Evolutionary conservation across 2,113 vertebrate genomes (phyloP), one percentile per base, ranked within the genome.

Genomic region (Lagopus leucura): DNA sequence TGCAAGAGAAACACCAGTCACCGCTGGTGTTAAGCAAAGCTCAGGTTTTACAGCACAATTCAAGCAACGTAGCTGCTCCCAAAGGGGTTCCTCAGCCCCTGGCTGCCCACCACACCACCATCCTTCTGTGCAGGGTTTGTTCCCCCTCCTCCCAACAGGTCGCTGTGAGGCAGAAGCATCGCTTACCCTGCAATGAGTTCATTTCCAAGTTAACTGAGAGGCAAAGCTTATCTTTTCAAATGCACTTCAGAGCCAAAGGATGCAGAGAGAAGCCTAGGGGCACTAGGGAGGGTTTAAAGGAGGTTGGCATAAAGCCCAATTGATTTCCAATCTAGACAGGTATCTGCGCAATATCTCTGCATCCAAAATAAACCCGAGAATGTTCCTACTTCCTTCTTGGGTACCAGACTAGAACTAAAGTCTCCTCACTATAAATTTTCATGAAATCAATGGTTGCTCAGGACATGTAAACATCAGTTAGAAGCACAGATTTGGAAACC

Each of bases 301-400:
- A 82, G 34, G n/a, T 4, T 89, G 74, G 55, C 64, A 16, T 22
- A 30, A 80, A 73, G 22, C 25, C 34, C 8, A 17, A 63, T 43
- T 77, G 84, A 80, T 85, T 95, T 89, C 50, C 60, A 65, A 2
- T 43, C 19, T 17, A 11, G 66, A 52, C 45, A 79, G 40, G 45
- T 63, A 73, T 66, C 78, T 77, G 60, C 34, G 34, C 78, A 54
- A 34, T 30, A 48, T 38, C 30, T 82, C n/a, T 66, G 14, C 40
- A 55, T 58, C 28, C 67, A 32, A n/a, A 89, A 52, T 58, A 93
- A 95, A 89, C 85, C 66, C 48, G 27, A 48, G 32, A 60, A 38
- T 8, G 34, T 15, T 54, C 36, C 13, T 70, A 66, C 47, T 66
- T 89, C 81, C 25, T 67, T 36, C 48, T n/a, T 36, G 28, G 15